Evolutionary conservation across 2,888 invertebrate genomes (phyloP).

Genomic region (Chorisops tibialis): DNA sequence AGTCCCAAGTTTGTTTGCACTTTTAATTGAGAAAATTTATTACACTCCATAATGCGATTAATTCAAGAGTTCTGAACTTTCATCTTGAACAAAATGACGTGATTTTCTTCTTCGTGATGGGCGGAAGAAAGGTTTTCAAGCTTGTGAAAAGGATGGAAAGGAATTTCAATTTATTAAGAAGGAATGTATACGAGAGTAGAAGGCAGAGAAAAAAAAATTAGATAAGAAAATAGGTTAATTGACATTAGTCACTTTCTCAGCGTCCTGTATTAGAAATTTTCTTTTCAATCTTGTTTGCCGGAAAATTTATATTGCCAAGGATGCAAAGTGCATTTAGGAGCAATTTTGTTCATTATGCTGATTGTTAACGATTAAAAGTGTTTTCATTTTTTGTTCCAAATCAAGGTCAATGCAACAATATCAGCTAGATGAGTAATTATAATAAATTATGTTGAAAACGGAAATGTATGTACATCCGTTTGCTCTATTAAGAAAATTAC

Average conservation of each 20-base stretch:
- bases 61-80: constrained; percentile 23
- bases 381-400: no score
- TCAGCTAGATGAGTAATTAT: no score
- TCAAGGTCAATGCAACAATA: no score
- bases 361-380: no score
- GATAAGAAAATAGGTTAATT: background rate
- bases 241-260: background rate
- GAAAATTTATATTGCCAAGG: no score
- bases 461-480: no score
- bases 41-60: constrained; percentile 22
- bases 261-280: no score
- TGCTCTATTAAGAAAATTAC: no score
- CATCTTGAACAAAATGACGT: background rate
- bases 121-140: background rate
- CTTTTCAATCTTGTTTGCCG: no score
- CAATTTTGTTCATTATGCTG: no score
- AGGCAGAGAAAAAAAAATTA: background rate
- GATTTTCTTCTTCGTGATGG: background rate
- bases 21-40: constrained; percentile 24
- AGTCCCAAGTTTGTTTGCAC: constrained; percentile 12
- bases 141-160: background rate
- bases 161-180: background rate
- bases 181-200: background rate
- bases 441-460: no score
- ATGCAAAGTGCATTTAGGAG: no score